A percentile compares a stretch with the other conserved stretches of the same genome.
Conservation (phyloP, 2,113 vertebrate genomes). For the Caloenas nicobarica region DNA sequence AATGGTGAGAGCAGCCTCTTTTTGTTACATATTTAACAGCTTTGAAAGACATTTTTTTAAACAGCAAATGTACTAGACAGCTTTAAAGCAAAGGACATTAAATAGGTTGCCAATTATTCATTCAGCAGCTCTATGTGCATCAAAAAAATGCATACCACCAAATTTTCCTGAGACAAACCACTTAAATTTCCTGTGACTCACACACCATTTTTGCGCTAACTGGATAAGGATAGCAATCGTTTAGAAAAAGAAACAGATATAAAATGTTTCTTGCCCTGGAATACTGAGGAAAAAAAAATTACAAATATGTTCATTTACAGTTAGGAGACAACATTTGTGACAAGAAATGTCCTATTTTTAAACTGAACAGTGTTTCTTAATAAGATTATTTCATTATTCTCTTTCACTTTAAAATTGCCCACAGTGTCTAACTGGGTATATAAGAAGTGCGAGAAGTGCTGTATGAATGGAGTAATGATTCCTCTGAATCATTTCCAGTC, state of each 20-base stretch:
- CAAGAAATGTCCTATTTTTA: constrained; percentile 23
- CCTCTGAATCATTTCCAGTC: background rate
- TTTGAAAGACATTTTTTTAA: constrained; percentile 61
- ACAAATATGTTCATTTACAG: constrained; percentile 29
- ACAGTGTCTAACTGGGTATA: background rate
- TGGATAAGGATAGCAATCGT: constrained; percentile 30
- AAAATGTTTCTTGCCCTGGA: background rate
- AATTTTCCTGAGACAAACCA: constrained; percentile 63
- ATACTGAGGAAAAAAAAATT: background rate
- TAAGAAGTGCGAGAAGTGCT: background rate
- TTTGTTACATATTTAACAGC: constrained; percentile 67
- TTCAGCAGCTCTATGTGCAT: constrained; percentile 40
- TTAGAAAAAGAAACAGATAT: constrained; percentile 22
- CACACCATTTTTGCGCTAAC: constrained; percentile 30
- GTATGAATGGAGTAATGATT: constrained; percentile 5
- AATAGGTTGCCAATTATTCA: constrained; percentile 57
- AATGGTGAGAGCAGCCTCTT: constrained; percentile 56
- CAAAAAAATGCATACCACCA: constrained; percentile 59
- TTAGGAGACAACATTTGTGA: constrained; percentile 3
- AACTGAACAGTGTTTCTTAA: background rate
- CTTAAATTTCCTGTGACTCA: constrained; percentile 66
- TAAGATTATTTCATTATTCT: background rate
- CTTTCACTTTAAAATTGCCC: constrained; percentile 31
- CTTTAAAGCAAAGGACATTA: constrained; percentile 64
- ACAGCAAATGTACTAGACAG: constrained; percentile 46